Percentiles rank a stretch among this genome's conserved stretches.
phyloP scores from a whole-genome alignment of 2,113 vertebrate species.

The Crotalus horridus region DNA sequence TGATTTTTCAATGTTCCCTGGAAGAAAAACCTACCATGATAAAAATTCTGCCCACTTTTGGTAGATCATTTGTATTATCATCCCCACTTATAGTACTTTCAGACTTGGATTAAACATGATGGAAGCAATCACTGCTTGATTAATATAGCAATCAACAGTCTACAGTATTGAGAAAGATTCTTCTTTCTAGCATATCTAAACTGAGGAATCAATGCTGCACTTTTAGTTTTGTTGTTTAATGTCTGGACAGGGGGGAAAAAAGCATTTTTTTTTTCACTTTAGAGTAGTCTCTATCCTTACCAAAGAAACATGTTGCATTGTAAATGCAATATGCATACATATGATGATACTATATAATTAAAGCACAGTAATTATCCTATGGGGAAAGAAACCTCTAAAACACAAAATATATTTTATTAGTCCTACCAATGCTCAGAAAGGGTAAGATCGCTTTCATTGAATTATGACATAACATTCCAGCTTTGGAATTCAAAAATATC shows the following conservation, averaged over 20 bases:
- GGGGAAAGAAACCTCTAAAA: not conserved
- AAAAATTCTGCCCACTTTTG: slow-evolving; percentile 43
- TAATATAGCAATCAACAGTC: not conserved
- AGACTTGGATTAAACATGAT: not conserved
- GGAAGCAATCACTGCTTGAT: not conserved
- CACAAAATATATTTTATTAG: not conserved
- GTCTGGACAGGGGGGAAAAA: too few relatives aligned
- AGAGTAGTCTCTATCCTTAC: too few relatives aligned
- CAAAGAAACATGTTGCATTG: too few relatives aligned
- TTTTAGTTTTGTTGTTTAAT: too few relatives aligned
- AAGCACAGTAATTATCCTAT: not conserved
- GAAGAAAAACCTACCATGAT: slow-evolving; percentile 24
- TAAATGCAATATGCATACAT: not conserved
- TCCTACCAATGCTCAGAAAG: not conserved
- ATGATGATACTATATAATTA: not conserved
- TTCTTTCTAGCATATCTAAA: too few relatives aligned
- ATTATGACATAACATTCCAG: not conserved
- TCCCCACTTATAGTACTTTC: slow-evolving; percentile 1
- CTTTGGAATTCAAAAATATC: not conserved
- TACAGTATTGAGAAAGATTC: too few relatives aligned
- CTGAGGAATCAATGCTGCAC: too few relatives aligned
- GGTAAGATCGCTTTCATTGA: not conserved
- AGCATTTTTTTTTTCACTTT: too few relatives aligned
- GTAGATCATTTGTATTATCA: slow-evolving; percentile 28
- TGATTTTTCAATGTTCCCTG: not conserved